These are phyloP conservation scores for Parnassius mnemosyne DNA, from an alignment of 2,888 invertebrate species.

Conservation along the genomic window DNA sequence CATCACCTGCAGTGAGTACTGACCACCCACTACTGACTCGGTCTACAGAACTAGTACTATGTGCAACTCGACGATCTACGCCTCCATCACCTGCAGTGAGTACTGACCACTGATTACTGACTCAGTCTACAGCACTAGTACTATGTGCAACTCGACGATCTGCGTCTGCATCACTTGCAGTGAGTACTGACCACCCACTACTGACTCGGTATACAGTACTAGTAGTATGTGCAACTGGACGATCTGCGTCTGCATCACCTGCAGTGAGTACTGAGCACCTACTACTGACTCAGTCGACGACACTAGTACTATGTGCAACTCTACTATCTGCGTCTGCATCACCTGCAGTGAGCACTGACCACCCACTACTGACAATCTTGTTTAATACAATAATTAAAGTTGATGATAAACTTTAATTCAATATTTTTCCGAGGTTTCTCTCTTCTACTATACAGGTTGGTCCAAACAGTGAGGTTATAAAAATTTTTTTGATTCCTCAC, in stretches of 20 bases:
- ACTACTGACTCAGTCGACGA: slow-evolving; percentile 44
- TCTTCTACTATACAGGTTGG: no score
- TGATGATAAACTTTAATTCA: no score
- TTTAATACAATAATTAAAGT: slow-evolving; percentile 49
- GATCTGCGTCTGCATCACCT: slow-evolving; percentile 58
- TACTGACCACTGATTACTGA: slow-evolving; percentile 17
- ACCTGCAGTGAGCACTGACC: slow-evolving; percentile 56
- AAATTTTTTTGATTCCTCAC: no score
- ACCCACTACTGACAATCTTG: slow-evolving; percentile 28
- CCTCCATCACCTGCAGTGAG: slow-evolving; percentile 62
- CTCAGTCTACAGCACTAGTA: slow-evolving; percentile 53
- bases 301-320: slow-evolving; percentile 36
- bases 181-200: slow-evolving; percentile 38
- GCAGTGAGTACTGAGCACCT: slow-evolving; percentile 49
- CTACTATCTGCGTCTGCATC: slow-evolving; percentile 59
- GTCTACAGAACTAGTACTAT: slow-evolving; percentile 65
- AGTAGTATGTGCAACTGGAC: slow-evolving; percentile 63
- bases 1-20: slow-evolving; percentile 60
- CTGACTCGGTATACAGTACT: slow-evolving; percentile 50
- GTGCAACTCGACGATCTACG: slow-evolving; percentile 65
- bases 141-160: slow-evolving; percentile 66
- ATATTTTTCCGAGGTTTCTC: no score
- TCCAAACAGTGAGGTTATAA: no score
- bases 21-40: slow-evolving; percentile 28
- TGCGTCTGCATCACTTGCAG: slow-evolving; percentile 61